Conservation (phyloP, 2,113 vertebrate species). For the Serilophus lunatus region DNA sequence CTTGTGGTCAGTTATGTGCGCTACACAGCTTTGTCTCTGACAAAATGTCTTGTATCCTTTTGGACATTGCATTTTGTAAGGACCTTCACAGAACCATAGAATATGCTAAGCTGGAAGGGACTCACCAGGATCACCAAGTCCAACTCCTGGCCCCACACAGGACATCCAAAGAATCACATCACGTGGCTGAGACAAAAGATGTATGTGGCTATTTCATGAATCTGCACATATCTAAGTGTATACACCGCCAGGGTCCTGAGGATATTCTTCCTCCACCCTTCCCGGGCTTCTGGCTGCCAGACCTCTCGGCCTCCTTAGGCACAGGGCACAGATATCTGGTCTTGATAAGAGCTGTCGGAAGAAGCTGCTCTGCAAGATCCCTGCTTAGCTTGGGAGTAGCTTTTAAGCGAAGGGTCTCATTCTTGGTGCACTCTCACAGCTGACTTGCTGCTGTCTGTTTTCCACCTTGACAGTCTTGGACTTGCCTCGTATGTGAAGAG, state of each 20-base stretch:
- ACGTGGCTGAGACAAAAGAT: not conserved
- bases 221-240: not conserved
- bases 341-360: not conserved
- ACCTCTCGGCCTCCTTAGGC: not conserved
- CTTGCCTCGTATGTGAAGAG: not conserved
- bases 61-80: not conserved
- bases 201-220: not conserved
- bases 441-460: not conserved
- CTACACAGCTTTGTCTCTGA: not conserved
- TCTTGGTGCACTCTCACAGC: not conserved
- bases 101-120: not conserved
- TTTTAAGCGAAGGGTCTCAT: not conserved
- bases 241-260: too few species aligned
- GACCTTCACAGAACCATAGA: fast-evolving
- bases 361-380: not conserved
- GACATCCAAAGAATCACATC: not conserved
- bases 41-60: not conserved
- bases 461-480: not conserved
- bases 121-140: not conserved
- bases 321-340: not conserved
- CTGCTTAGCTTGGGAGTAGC: not conserved
- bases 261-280: too few species aligned
- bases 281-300: not conserved
- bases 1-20: not conserved
- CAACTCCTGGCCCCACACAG: not conserved